Evolutionary conservation across 2,888 invertebrate species (phyloP), one percentile per base, ranked within the genome.

Genomic region (Sepioteuthis lessoniana): DNA sequence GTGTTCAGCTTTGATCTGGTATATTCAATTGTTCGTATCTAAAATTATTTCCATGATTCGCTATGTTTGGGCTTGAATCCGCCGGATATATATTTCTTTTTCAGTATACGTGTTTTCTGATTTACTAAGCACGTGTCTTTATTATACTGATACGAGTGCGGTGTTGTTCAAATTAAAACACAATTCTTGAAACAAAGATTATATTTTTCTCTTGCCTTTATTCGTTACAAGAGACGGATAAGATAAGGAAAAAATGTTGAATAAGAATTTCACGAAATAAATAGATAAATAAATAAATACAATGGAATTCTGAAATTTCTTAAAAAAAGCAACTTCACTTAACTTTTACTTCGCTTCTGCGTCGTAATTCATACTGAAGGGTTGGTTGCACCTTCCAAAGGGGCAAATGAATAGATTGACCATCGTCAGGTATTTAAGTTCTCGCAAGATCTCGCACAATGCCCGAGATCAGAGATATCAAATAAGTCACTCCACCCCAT

Each of bases 381-480:
- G 76, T 76, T 13, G n/a, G 13, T n/a, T 76, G 76, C 76, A 76
- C 76, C n/a, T 76, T 76, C 76, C 16, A 35, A 35, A 76, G 16
- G n/a, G 8, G 13, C 19, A 76, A n/a, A 76, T n/a, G n/a, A n/a
- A 76, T n/a, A 35, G 76, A 35, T 35, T 76, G 76, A 76, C n/a
- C 76, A 16, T 35, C 1, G n/a, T 76, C n/a, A 76, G n/a, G 35
- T 10, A 76, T 76, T 31, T 35, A 76, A 76, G 16, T n/a, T 76
- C 76, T 76, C 76, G 76, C 76, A 76, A 76, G 13, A 76, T 76
- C 76, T 76, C 76, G 76, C 35, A n/a, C 76, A 76, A 76, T 76
- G 76, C 35, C n/a, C 76, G 76, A 76, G 76, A 76, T 76, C 76
- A 76, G 76, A n/a, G 76, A 76, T 76, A 76, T 76, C 76, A 76